Evolutionary conservation across 2,797 vertebrate species (phyloP).

Genomic region (Scarus forsteni): DNA sequence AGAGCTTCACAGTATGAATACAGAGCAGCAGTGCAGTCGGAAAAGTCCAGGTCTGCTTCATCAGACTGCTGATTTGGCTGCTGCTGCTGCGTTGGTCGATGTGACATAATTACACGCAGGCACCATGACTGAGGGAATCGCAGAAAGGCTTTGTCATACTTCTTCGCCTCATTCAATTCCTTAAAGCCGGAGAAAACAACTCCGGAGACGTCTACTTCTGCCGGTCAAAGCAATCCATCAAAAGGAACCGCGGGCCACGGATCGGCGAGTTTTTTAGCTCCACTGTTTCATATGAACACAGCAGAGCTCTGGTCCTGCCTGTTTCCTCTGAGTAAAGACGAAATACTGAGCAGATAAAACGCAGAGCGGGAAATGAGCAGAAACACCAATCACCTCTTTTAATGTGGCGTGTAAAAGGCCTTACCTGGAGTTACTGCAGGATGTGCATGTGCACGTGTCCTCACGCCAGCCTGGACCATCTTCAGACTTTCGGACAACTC

Average conservation of each 20-base stretch:
- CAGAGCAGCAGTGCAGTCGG: slow-evolving; percentile 40
- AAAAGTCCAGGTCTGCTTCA: slow-evolving; percentile 10
- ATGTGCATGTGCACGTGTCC: slow-evolving; percentile 18
- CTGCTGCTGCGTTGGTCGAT: slow-evolving; percentile 23
- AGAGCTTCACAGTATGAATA: slow-evolving; percentile 41
- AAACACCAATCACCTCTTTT: slow-evolving; percentile 3
- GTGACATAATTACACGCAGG: slow-evolving; percentile 41
- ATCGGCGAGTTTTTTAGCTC: slow-evolving; percentile 11
- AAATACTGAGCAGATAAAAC: slow-evolving; percentile 4
- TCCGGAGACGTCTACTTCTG: slow-evolving; percentile 38
- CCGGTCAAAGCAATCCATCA: slow-evolving; percentile 58
- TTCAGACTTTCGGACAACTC: background rate
- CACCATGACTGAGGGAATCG: slow-evolving; percentile 23
- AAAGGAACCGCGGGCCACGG: slow-evolving; percentile 27
- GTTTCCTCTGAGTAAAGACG: slow-evolving; percentile 4
- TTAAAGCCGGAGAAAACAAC: slow-evolving; percentile 30
- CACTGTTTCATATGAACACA: slow-evolving; percentile 25
- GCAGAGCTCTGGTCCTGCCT: background rate
- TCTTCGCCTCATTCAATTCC: slow-evolving; percentile 29
- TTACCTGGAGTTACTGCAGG: slow-evolving; percentile 34
- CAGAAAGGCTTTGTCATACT: slow-evolving; percentile 30
- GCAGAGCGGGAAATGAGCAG: slow-evolving; percentile 10
- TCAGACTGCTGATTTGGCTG: slow-evolving; percentile 23
- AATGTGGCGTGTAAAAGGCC: slow-evolving; percentile 31
- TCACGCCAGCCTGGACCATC: slow-evolving; percentile 9